A percentile compares a stretch with the other conserved stretches of the same genome.
phyloP scores from a whole-genome alignment of 2,113 vertebrate species.

The Shinisaurus crocodilurus region DNA sequence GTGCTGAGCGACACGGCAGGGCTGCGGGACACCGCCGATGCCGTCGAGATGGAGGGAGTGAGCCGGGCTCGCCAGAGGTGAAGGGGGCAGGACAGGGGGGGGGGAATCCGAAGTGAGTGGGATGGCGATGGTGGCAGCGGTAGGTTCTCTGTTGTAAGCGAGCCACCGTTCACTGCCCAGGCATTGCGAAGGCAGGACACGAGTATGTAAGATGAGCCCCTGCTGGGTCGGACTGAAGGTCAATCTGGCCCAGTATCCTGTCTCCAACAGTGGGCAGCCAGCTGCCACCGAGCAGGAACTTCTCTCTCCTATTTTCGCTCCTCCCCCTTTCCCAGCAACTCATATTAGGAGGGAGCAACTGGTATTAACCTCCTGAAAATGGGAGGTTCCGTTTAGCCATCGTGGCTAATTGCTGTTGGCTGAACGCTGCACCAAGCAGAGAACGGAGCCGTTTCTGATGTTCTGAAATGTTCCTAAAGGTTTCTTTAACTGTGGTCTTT shows the following conservation, averaged over 20 bases:
- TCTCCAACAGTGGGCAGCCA: too few species aligned
- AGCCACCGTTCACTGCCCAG: not conserved
- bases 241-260: not conserved
- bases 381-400: not conserved
- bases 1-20: slow-evolving; percentile 92
- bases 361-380: too few species aligned
- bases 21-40: slow-evolving; percentile 81
- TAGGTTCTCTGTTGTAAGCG: not conserved
- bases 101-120: too few species aligned
- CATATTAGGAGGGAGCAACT: too few species aligned
- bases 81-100: not conserved
- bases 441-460: too few species aligned
- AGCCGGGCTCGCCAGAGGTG: slow-evolving; percentile 84
- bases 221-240: not conserved
- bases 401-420: not conserved
- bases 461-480: too few species aligned
- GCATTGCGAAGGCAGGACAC: not conserved
- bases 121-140: too few species aligned
- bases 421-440: too few species aligned
- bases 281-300: too few species aligned
- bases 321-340: too few species aligned
- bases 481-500: too few species aligned
- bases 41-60: slow-evolving; percentile 89
- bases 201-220: not conserved
- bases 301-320: too few species aligned